phyloP scores from a whole-genome alignment of 1,140 invertebrate genomes.

The Leptinotarsa lineolata region DNA sequence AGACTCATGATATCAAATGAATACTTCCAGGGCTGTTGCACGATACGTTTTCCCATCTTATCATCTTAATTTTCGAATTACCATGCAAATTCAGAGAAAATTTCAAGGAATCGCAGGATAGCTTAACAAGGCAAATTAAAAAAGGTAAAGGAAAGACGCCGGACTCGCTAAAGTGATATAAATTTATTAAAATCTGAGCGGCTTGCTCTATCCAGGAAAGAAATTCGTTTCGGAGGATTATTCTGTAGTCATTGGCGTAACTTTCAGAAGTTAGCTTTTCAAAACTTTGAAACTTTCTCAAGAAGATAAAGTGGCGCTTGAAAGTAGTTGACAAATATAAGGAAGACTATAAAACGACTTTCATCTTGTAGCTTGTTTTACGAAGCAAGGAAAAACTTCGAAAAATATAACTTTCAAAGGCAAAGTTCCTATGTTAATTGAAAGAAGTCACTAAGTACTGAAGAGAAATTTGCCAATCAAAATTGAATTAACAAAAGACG shows the following conservation, averaged over 20 bases:
- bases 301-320: not conserved
- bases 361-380: not conserved
- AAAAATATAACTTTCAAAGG: no score
- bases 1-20: no score
- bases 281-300: not conserved
- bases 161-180: conserved; percentile 5
- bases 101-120: not conserved
- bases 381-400: no score
- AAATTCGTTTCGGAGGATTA: conserved; percentile 5
- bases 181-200: conserved; percentile 6
- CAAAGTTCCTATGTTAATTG: no score
- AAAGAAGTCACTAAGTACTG: no score
- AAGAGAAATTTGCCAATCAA: no score
- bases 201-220: not conserved
- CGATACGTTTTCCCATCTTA: not conserved
- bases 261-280: not conserved
- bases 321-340: not conserved
- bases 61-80: conserved; percentile 3
- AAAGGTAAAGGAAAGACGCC: not conserved
- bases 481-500: no score
- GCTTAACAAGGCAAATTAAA: conserved; percentile 8
- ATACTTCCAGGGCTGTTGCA: not conserved
- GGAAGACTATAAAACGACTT: not conserved
- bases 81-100: conserved; percentile 1
- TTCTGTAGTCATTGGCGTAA: not conserved